A percentile compares a stretch with the other conserved stretches of the same genome.
These are phyloP conservation scores for Rhorus exstirpatorius DNA, from an alignment of 2,888 invertebrate species.

Conservation along the genomic window DNA sequence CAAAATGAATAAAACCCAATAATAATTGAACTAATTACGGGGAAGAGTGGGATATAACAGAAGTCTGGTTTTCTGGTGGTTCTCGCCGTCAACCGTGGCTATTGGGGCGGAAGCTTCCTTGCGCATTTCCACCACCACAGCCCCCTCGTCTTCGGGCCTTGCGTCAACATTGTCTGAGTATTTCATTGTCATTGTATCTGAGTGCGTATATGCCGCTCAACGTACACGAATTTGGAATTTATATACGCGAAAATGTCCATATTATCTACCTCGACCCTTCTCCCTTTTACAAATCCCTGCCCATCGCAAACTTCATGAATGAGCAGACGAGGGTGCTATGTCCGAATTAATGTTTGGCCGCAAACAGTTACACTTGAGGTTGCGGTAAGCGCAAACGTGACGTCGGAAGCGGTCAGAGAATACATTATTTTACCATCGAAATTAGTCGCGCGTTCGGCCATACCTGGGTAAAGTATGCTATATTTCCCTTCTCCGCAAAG, in stretches of 20 bases:
- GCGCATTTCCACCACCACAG: no score
- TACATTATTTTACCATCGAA: slow-evolving; percentile 1
- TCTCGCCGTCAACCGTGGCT: no score
- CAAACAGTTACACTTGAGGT: slow-evolving; percentile 1
- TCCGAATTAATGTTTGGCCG: slow-evolving; percentile 34
- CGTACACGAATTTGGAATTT: slow-evolving; percentile 44
- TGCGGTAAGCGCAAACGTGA: slow-evolving; percentile 24
- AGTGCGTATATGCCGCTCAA: slow-evolving; percentile 17
- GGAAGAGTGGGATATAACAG: no score
- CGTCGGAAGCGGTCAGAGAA: slow-evolving; percentile 13
- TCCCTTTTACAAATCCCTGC: slow-evolving; percentile 4
- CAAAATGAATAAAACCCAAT: no score
- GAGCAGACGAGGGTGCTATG: slow-evolving; percentile 36
- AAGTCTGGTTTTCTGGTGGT: no score
- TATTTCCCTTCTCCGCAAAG: no score
- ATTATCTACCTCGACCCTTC: neutral
- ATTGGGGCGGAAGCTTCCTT: no score
- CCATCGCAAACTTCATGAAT: slow-evolving; percentile 21
- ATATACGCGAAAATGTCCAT: slow-evolving; percentile 39
- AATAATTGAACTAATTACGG: no score
- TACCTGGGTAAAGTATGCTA: slow-evolving; percentile 19
- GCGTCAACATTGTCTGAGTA: no score
- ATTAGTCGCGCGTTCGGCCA: slow-evolving; percentile 13
- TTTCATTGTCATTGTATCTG: slow-evolving; percentile 24
- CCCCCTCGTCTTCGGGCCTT: no score